Percentiles rank a stretch among this genome's conserved stretches.
These are phyloP conservation scores for Xiphorhynchus erythropygius DNA, from an alignment of 2,797 vertebrate species.

Conservation along the genomic window DNA sequence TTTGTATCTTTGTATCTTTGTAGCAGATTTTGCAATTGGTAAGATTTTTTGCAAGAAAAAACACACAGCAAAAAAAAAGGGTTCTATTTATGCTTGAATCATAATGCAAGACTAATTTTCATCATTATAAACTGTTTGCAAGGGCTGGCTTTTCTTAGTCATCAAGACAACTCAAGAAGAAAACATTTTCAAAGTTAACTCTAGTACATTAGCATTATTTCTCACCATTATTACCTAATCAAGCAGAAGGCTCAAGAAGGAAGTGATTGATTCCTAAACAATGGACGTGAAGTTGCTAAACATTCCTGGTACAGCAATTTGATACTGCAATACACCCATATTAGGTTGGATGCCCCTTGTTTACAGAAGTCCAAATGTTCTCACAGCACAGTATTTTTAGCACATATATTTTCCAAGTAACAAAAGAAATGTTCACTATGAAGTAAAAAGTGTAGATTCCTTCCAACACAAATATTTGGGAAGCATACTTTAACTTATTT, in stretches of 20 bases:
- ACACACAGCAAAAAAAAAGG: neutral
- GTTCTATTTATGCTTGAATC: neutral
- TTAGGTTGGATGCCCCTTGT: slow-evolving; percentile 1
- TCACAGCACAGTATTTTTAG: slow-evolving; percentile 55
- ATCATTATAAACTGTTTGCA: neutral
- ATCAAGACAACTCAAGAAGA: neutral
- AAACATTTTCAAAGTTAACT: neutral
- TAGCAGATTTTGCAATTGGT: neutral
- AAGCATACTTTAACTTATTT: slow-evolving; percentile 54
- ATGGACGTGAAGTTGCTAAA: neutral
- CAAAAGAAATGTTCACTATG: slow-evolving; percentile 51
- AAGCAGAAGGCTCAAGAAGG: neutral
- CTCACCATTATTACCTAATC: neutral
- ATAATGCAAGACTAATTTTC: neutral
- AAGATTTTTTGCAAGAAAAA: neutral
- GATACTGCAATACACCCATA: neutral
- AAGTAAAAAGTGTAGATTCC: slow-evolving; percentile 3
- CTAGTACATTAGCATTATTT: neutral
- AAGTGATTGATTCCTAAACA: neutral
- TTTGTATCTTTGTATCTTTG: neutral
- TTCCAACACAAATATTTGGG: slow-evolving; percentile 65
- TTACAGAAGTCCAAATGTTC: slow-evolving; percentile 20
- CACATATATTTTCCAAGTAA: slow-evolving; percentile 40
- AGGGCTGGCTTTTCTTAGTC: neutral
- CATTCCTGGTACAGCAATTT: neutral